phyloP scores from a whole-genome alignment of 2,888 invertebrate species.

The Halictus ligatus region DNA sequence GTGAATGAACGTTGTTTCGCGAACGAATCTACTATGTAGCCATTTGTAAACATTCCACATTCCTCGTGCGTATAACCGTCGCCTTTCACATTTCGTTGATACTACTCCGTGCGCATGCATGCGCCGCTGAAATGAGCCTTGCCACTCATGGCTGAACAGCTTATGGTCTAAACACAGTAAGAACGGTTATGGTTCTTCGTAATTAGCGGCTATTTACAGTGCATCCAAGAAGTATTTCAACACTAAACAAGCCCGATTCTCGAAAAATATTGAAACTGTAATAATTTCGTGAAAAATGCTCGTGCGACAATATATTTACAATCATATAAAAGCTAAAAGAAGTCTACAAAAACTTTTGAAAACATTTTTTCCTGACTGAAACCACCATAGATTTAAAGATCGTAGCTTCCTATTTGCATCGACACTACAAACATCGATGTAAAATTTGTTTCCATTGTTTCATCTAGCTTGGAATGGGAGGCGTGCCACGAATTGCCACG shows the following conservation, averaged over 20 bases:
- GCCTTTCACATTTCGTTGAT: slow-evolving; percentile 71
- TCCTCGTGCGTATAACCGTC: slow-evolving; percentile 67
- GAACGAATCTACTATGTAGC: slow-evolving; percentile 63
- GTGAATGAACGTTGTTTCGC: slow-evolving; percentile 70
- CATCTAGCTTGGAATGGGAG: too few species aligned
- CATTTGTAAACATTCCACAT: slow-evolving; percentile 78
- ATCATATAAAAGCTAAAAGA: too few species aligned
- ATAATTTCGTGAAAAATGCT: background rate
- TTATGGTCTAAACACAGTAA: background rate
- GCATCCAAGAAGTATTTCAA: background rate
- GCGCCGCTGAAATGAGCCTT: slow-evolving; percentile 17
- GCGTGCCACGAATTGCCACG: too few species aligned
- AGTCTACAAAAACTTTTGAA: too few species aligned
- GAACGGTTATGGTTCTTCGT: background rate
- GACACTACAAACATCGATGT: too few species aligned
- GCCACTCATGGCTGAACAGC: background rate
- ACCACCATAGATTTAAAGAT: too few species aligned
- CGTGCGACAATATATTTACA: too few species aligned
- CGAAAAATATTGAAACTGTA: background rate
- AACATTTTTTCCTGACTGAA: too few species aligned
- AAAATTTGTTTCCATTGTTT: too few species aligned
- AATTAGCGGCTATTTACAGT: background rate
- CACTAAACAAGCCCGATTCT: background rate
- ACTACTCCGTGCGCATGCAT: slow-evolving; percentile 43
- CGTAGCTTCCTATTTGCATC: too few species aligned